Base-by-base conservation (phyloP, 2,113 vertebrate genomes). In the Lipophrys pholis region DNA sequence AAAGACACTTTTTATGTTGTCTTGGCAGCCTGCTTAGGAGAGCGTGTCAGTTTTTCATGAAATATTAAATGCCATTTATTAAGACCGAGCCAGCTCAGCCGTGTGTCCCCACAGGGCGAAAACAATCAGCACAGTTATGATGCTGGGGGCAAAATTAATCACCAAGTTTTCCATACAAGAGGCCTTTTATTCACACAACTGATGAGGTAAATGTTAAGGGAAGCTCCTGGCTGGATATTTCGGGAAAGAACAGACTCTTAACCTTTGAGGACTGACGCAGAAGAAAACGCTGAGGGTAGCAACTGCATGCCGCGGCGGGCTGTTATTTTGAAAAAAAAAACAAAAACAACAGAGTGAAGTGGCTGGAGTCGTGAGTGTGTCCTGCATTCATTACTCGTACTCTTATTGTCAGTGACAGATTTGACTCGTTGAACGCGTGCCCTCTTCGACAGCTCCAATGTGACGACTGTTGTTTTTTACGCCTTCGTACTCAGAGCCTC, bases 201-300 rank as follows among this genome's bases (percentile, higher is more conserved):
- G 53, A 85, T 88, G 89, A 89, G 69, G 80, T 84, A 80, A 86
- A 84, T 71, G 57, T 51, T 73, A 40, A 78, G 70, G 67, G 74
- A 74, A 78, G 63, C 53, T 69, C 74, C 40, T 56, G 73, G 73
- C 62, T 46, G 73, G 35, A 65, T 76, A 76, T 87, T 88, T 82
- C 66, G 39, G 78, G 83, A 86, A 81, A 67, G 63, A 80, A 61
- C 56, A 51, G 64, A 59, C 75, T 73, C 54, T 53, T 84, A 66
- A 82, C 86, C 73, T 84, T 87, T 83, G 50, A 56, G 58, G 51
- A 76, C 46, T 87, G 76, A 88, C 77, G 75, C 36, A 56, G 53
- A 75, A 68, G 63, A 74, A 71, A 76, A 73, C 51, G 55, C 45
- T 11, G 66, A 66, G 65, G 71, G 70, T 78, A 70, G 76, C 71